phyloP scores from a whole-genome alignment of 2,888 invertebrate genomes.

The Blastobasis adustella region DNA sequence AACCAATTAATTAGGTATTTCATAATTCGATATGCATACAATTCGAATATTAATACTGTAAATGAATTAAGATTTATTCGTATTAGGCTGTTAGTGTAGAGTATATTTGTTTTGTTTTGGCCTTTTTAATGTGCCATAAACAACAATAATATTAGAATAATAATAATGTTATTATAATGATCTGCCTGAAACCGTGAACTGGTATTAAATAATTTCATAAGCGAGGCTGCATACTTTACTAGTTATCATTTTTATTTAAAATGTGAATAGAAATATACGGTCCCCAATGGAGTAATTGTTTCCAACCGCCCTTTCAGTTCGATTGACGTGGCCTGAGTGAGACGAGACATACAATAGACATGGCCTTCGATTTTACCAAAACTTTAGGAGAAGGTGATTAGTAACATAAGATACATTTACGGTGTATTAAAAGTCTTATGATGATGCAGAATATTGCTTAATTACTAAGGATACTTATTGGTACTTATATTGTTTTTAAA shows the following conservation, averaged over 20 bases:
- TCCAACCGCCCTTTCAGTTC: neutral
- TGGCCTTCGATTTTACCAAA: conserved; percentile 47
- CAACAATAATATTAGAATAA: too few species aligned
- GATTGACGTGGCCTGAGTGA: conserved; percentile 11
- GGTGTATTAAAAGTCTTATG: conserved; percentile 52
- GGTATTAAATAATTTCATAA: neutral
- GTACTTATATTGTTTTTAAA: conserved; percentile 33
- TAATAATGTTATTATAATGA: too few species aligned
- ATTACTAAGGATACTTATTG: conserved; percentile 38
- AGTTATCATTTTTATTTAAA: too few species aligned
- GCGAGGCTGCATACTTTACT: too few species aligned
- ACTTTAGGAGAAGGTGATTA: conserved; percentile 35
- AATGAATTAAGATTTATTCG: too few species aligned
- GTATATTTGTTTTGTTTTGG: neutral
- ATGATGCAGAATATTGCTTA: conserved; percentile 35
- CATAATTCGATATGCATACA: too few species aligned
- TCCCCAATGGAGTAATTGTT: too few species aligned
- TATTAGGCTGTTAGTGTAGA: neutral
- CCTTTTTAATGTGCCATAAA: too few species aligned
- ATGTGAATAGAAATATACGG: too few species aligned
- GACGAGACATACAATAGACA: conserved; percentile 26
- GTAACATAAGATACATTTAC: conserved; percentile 49
- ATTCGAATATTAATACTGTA: too few species aligned
- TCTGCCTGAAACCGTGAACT: too few species aligned
- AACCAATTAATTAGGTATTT: too few species aligned